Evolutionary conservation across 2,797 vertebrate genomes (phyloP).

Genomic region (Adelosebastes latens): DNA sequence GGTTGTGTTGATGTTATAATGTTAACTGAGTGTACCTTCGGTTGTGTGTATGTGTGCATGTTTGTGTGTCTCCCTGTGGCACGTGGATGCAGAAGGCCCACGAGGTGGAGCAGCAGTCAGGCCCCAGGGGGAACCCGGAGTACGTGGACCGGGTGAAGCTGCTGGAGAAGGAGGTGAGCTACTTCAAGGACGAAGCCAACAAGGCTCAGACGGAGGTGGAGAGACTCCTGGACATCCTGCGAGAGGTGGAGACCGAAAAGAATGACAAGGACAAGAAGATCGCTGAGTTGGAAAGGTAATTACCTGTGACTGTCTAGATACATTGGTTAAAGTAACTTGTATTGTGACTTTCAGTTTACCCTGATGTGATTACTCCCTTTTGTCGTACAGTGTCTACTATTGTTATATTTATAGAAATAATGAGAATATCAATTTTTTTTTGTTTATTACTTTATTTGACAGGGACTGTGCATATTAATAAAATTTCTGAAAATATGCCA

Average conservation of each 20-base stretch:
- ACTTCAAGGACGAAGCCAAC: constrained; percentile 93
- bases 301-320: not conserved
- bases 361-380: not conserved
- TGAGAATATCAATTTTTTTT: too few relatives aligned
- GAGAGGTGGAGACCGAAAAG: constrained; percentile 98
- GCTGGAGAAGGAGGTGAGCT: constrained; percentile 94
- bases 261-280: constrained; percentile 99
- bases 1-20: not conserved
- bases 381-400: not conserved
- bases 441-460: too few relatives aligned
- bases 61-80: constrained; percentile 23
- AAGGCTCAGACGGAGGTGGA: constrained; percentile 96
- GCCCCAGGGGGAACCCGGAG: constrained; percentile 90
- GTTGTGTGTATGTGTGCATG: constrained; percentile 26
- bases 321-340: not conserved
- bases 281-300: constrained; percentile 95
- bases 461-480: too few relatives aligned
- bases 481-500: too few relatives aligned
- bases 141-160: constrained; percentile 92
- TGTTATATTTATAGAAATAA: not conserved
- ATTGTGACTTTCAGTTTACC: not conserved
- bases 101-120: constrained; percentile 91
- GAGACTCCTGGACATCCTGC: constrained; percentile 95
- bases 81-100: constrained; percentile 87
- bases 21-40: constrained; percentile 22